Evolutionary conservation across 2,113 vertebrate genomes (phyloP), one percentile per base, ranked within the genome.

Genomic region (Thalassoma bifasciatum): DNA sequence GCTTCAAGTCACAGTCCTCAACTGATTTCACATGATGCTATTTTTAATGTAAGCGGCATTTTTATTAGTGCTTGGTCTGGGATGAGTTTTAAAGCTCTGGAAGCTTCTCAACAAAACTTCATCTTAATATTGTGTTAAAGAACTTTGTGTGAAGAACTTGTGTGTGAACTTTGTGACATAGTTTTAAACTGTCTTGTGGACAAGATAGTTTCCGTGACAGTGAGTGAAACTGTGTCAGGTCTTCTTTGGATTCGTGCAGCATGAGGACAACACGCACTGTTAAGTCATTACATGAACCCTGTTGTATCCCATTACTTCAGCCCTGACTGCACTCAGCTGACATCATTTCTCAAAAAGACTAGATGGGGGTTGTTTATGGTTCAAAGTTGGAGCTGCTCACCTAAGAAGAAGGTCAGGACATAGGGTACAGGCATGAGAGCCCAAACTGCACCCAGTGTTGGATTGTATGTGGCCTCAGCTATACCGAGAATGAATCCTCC

Each of bases 401-500:
- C 95, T 40, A 95, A 64, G 75, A 93, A 87, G 87, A 96, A 95
- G 58, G 94, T 94, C 50, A 96, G 71, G 4, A 94, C 91, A 67
- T 95, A 96, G 53, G 94, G 94, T 54, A 94, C 78, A 11, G 94
- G 95, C 52, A 93, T 96, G 34, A 95, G 93, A 30, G 94, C 93
- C 96, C 95, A 96, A 24, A 94, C 57, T 1, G 95, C 83, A 2
- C 95, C 95, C 19, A 93, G 90, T 2, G 93, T 94, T 26, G 95
- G 95, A 77, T 94, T 91, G 74, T 96, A 96, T 26, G 94, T 88
- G 0, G 94, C 93, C 83, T 96, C 96, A 75, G 95, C 94, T 8
- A 92, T 95, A 22, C 94, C 94, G 0, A 95, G 92, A 61, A 96
- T 95, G 70, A 95, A 96, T 14, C 94, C 95, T 85, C 95, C 96